Conservation (phyloP, 2,888 invertebrate species). For the Orthosia gracilis region DNA sequence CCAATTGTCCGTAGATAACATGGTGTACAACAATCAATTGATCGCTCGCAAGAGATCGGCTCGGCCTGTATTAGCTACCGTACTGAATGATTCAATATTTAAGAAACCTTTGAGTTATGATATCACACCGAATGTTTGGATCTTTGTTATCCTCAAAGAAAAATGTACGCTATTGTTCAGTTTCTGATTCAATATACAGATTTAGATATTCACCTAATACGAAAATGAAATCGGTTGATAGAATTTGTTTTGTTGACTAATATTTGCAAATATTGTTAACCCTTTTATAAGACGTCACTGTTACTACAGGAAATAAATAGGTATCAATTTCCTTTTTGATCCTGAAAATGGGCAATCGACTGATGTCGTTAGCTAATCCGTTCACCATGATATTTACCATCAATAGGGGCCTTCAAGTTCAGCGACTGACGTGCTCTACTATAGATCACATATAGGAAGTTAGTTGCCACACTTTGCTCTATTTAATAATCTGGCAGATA, state of each 20-base stretch:
- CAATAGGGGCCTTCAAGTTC: too few relatives aligned
- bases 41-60: slow-evolving; percentile 68
- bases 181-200: slow-evolving; percentile 19
- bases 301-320: background rate
- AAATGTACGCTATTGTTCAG: slow-evolving; percentile 20
- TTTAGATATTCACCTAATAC: slow-evolving; percentile 23
- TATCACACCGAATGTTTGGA: slow-evolving; percentile 69
- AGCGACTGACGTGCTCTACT: too few relatives aligned
- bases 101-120: slow-evolving; percentile 73
- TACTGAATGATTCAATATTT: slow-evolving; percentile 70
- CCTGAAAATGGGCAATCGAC: too few relatives aligned
- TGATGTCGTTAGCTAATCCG: too few relatives aligned
- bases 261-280: slow-evolving; percentile 13
- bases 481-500: too few relatives aligned
- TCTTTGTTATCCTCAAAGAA: slow-evolving; percentile 35
- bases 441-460: too few relatives aligned
- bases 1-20: slow-evolving; percentile 82
- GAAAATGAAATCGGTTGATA: slow-evolving; percentile 17
- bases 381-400: too few relatives aligned
- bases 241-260: slow-evolving; percentile 6
- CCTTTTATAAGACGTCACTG: background rate
- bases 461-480: too few relatives aligned
- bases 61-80: slow-evolving; percentile 66
- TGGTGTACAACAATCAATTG: slow-evolving; percentile 76
- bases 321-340: background rate